Evolutionary conservation across 2,888 invertebrate species (phyloP).

Genomic region (Melanotus villosus): DNA sequence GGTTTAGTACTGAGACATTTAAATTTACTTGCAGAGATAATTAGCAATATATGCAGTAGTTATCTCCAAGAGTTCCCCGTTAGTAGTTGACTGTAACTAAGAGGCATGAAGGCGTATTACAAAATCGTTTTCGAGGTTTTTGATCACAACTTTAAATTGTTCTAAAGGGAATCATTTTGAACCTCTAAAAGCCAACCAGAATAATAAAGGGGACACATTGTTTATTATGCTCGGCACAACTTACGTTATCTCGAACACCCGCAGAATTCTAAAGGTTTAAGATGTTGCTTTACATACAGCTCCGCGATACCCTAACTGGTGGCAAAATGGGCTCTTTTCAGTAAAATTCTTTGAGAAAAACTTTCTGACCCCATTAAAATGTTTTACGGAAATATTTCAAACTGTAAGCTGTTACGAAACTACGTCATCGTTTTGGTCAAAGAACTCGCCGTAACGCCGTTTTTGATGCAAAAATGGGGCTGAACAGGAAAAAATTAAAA

Average conservation of each 20-base stretch:
- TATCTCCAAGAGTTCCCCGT: conserved; percentile 1
- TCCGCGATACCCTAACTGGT: conserved; percentile 10
- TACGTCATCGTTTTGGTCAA: too few species aligned
- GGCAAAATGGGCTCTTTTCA: conserved; percentile 7
- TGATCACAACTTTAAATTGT: conserved; percentile 34
- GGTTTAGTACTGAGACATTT: background rate
- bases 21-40: conserved; percentile 1
- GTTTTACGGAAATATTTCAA: background rate
- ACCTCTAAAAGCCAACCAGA: conserved; percentile 22
- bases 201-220: conserved; percentile 34
- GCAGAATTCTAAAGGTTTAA: conserved; percentile 35
- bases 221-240: conserved; percentile 41
- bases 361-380: conserved; percentile 2
- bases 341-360: background rate
- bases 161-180: conserved; percentile 31
- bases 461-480: background rate
- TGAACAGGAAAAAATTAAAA: conserved; percentile 7
- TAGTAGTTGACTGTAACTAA: conserved; percentile 14
- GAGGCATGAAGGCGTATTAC: conserved; percentile 18
- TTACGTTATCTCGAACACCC: conserved; percentile 39
- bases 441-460: background rate
- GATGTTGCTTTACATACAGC: conserved; percentile 27
- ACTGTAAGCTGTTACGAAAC: too few species aligned
- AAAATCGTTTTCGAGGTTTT: conserved; percentile 29
- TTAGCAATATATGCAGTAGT: conserved; percentile 6